Conservation (phyloP, 1,140 invertebrate species). For the Tigriopus japonicus region DNA sequence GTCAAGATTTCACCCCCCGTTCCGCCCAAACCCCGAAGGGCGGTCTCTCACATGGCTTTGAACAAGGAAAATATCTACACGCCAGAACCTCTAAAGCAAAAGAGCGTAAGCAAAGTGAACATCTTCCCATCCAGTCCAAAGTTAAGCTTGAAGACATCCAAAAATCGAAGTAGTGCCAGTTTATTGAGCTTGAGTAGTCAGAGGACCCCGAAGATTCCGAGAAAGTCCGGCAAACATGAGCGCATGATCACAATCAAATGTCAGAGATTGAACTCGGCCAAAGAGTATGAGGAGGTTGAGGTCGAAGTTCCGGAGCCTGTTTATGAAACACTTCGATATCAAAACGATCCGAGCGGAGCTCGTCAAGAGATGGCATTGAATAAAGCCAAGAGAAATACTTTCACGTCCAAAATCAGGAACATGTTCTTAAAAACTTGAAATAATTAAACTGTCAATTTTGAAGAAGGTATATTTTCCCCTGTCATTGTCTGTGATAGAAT, state of each 20-base stretch:
- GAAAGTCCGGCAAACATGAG: background rate
- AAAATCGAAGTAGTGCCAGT: background rate
- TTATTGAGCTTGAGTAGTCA: background rate
- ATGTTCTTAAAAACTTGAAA: no score
- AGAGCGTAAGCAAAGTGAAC: background rate
- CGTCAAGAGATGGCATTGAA: no score
- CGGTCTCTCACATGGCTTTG: background rate
- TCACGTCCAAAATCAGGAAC: no score
- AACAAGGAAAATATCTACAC: background rate
- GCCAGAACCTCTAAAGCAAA: background rate
- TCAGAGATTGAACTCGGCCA: slow-evolving; percentile 10
- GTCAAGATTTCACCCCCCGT: background rate
- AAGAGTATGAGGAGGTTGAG: slow-evolving; percentile 11
- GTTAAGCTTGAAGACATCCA: background rate
- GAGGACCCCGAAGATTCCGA: background rate
- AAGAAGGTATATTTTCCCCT: no score
- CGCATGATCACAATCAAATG: slow-evolving; percentile 10
- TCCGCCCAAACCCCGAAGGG: background rate
- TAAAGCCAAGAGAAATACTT: no score
- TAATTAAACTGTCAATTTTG: no score
- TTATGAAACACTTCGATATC: slow-evolving; percentile 8
- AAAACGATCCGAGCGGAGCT: background rate
- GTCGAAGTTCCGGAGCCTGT: slow-evolving; percentile 14
- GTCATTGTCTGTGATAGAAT: no score
- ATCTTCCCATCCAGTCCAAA: background rate